phyloP scores from a whole-genome alignment of 1,140 invertebrate species.

The Euura saliciscinereae region DNA sequence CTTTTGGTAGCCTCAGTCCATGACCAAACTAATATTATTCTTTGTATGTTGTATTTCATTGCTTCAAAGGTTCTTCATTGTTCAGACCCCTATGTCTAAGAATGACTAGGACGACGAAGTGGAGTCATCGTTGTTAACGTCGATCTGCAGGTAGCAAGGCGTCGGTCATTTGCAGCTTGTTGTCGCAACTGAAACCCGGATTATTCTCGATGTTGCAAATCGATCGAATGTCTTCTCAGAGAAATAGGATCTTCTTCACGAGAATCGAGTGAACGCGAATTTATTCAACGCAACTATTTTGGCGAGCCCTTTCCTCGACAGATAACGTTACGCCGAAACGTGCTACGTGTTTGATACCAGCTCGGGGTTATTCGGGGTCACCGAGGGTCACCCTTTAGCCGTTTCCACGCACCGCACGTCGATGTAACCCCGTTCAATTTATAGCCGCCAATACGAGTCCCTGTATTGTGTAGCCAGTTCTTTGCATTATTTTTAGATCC shows the following conservation, averaged over 20 bases:
- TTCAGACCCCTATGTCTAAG: slow-evolving; percentile 1
- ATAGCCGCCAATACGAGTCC: background rate
- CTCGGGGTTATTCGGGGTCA: slow-evolving; percentile 1
- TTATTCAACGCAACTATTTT: no score
- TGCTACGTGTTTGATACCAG: background rate
- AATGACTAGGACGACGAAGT: background rate
- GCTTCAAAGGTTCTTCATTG: background rate
- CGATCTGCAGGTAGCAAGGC: background rate
- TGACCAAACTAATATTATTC: background rate
- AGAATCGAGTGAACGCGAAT: no score
- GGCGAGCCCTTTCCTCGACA: background rate
- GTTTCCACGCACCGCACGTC: background rate
- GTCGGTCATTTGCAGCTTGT: no score
- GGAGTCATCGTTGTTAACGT: background rate
- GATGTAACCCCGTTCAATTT: background rate
- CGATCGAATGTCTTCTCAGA: no score
- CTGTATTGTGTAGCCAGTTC: background rate
- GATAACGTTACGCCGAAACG: background rate
- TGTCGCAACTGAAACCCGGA: no score
- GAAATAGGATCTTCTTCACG: no score
- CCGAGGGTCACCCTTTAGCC: background rate
- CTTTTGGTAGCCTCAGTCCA: background rate
- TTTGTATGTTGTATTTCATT: background rate
- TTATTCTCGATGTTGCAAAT: no score
- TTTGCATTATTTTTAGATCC: background rate